Evolutionary conservation across 2,113 vertebrate genomes (phyloP), one percentile per base, ranked within the genome.

Genomic region (Gymnarchus niloticus): DNA sequence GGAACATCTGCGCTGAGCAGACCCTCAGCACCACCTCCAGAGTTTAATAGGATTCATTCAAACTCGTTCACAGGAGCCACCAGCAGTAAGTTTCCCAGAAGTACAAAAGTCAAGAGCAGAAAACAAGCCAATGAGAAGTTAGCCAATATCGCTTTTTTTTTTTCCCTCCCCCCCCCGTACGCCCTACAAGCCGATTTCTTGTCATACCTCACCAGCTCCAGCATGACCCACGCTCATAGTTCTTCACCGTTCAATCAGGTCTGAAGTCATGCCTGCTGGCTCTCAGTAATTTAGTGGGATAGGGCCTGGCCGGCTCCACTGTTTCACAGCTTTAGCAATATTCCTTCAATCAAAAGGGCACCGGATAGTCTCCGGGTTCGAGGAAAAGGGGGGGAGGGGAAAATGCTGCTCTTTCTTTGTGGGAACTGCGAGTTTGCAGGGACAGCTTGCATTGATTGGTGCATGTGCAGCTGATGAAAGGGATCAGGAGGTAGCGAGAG

Each of bases 11-110:
- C 1, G 52, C 59, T 85, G 86, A n/a, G 81, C 87, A 85, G 54
- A 87, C 56, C 86, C 78, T 84, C 88, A 78, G 52, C 56, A n/a
- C 80, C 56, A 87, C 85, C 49, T 84, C 41, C 77, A 61, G 52
- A 87, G 87, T 83, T 81, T 54, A 85, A 81, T 23, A n/a, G 80
- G 83, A 89, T 88, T 88, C 73, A 9, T 83, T 48, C 49, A 88
- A 89, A 76, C 61, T 23, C 51, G 33, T 23, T 44, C 28, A 6
- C 77, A 61, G 77, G 33, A 78, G 23, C 3, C 56, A 51, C 46
- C 33, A 52, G 56, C 1, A 49, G 44, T 37, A 49, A 52, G 56
- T 69, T 86, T 86, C 10, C 54, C 41, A 48, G 46, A 21, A 84
- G 59, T 17, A 44, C 19, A 44, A 48, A 41, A 83, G 37, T 28